Base-by-base conservation (phyloP, 1,140 invertebrate species). In the Holcopasites calliopsidis region DNA sequence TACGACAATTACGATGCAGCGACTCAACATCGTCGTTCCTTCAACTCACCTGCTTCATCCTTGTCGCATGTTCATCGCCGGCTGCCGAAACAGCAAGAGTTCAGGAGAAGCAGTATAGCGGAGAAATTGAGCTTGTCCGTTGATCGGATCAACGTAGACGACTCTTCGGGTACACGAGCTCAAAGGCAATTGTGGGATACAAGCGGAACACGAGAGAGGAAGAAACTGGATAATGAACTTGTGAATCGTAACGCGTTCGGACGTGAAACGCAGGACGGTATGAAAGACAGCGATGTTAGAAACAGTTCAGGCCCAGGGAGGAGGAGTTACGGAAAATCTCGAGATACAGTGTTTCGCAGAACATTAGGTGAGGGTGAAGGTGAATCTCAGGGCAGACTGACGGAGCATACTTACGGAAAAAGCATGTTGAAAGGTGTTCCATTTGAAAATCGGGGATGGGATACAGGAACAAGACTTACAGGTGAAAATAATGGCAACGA, bases 1-100 rank as follows among this genome's bases (percentile, higher is more conserved):
- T 70, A 61, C 26, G 26, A 60, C 23, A 64, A 80, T 23, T 54
- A 44, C 38, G 68, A 81, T 68, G 26, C 50, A 38, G n/a, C 28
- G 28, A 38, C 28, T 8, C 16, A 66, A n/a, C 21, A 74, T 74
- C 61, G 50, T 38, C 31, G 38, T 7, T 23, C 55, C 31, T 13
- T 23, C 8, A 7, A 44, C 13, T 33, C 47, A 11, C n/a, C 71
- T 13, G 13, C 70, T 28, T 13, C 58, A 6, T 50, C 69, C 0
- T n/a, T 31, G 21, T 52, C 69, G 3, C 8, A 26, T 60, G 21
- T 64, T 6, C 26, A 64, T 33, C n/a, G 31, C 2, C 52, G 58
- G 58, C 31, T 49, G 1, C 18, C 33, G 7, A 62, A 40, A 16
- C 13, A 16, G n/a, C 57, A 21, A 6, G n/a, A 13, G n/a, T 13